Percentiles rank a stretch among this genome's conserved stretches.
These are phyloP conservation scores for Gnathonemus longibarbis DNA, from an alignment of 2,113 vertebrate genomes.

Conservation along the genomic window DNA sequence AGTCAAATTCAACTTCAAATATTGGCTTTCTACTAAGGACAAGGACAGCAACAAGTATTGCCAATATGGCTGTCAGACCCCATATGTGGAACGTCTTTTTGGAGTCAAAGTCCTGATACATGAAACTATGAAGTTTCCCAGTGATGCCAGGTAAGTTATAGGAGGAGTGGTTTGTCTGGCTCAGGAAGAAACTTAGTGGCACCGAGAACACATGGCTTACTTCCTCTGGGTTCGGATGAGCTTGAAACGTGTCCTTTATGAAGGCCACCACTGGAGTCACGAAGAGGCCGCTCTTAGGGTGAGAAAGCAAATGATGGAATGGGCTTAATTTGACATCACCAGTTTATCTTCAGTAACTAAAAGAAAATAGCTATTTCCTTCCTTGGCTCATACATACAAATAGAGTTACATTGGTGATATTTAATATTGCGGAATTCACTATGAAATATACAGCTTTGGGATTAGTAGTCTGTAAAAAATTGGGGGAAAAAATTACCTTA, in stretches of 20 bases:
- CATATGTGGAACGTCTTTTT: slow-evolving; percentile 64
- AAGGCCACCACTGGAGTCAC: slow-evolving; percentile 83
- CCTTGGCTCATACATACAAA: neutral
- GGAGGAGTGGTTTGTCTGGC: slow-evolving; percentile 49
- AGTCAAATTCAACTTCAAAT: slow-evolving; percentile 67
- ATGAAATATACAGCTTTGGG: neutral
- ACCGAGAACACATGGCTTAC: slow-evolving; percentile 77
- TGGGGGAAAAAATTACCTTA: slow-evolving; percentile 52
- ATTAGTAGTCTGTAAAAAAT: neutral
- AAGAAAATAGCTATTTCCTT: neutral
- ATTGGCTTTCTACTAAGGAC: slow-evolving; percentile 60
- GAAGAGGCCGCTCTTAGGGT: slow-evolving; percentile 59
- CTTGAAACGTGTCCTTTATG: slow-evolving; percentile 70
- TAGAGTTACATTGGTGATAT: neutral
- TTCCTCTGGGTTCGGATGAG: slow-evolving; percentile 73
- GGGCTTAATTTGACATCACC: neutral
- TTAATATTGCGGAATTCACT: neutral
- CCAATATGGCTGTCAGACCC: slow-evolving; percentile 75
- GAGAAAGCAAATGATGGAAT: neutral
- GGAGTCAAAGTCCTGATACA: slow-evolving; percentile 54
- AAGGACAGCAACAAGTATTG: slow-evolving; percentile 64
- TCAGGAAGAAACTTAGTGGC: slow-evolving; percentile 76
- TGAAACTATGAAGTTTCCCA: slow-evolving; percentile 57
- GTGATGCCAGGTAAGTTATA: neutral
- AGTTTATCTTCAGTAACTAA: neutral